A percentile compares a stretch with the other conserved stretches of the same genome.
Conservation (phyloP, 2,797 vertebrate species). For the Coilia nasus region DNA sequence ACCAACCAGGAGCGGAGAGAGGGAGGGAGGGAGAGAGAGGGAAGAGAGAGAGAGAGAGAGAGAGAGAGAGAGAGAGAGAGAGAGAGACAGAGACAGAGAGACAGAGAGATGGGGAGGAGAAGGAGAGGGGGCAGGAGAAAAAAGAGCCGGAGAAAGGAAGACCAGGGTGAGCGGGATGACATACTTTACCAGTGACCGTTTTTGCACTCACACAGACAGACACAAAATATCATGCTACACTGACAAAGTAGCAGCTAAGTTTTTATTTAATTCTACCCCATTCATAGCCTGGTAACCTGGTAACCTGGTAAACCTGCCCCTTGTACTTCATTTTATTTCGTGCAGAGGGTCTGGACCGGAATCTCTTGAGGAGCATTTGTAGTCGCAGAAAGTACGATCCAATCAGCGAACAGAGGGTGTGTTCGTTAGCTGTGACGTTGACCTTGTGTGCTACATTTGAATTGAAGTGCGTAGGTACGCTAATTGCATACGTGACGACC, state of each 20-base stretch:
- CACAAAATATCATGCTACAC: neutral
- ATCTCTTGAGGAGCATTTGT: no score
- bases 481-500: no score
- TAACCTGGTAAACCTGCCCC: no score
- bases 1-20: constrained; percentile 12
- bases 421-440: no score
- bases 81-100: constrained; percentile 31
- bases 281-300: no score
- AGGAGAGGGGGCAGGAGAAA: constrained; percentile 22
- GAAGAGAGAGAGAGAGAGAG: constrained; percentile 31
- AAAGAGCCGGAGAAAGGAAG: neutral
- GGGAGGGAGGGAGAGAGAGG: neutral
- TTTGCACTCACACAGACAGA: no score
- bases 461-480: no score
- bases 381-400: no score
- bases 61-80: constrained; percentile 43
- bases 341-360: no score
- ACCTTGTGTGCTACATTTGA: no score
- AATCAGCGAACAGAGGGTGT: no score
- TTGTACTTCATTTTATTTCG: no score
- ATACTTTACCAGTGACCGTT: neutral
- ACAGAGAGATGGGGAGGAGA: constrained; percentile 40
- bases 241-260: neutral
- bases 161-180: neutral
- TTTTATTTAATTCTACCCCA: neutral